Evolutionary conservation across 2,888 invertebrate genomes (phyloP).

Genomic region (Tuta absoluta): DNA sequence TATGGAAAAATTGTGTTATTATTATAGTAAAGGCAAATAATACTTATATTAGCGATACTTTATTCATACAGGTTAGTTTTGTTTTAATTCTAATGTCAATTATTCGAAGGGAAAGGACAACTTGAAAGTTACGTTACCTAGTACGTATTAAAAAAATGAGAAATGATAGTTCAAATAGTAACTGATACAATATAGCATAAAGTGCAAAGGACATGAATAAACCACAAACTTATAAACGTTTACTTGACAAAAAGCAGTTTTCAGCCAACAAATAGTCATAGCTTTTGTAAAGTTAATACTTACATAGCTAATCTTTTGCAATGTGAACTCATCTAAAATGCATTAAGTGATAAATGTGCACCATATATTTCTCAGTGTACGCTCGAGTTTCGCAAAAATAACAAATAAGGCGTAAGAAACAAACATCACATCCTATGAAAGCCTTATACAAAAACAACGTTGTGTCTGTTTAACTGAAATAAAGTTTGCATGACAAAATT

Average conservation of each 20-base stretch:
- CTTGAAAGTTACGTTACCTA: too few relatives aligned
- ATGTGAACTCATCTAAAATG: conserved; percentile 22
- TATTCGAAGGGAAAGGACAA: too few relatives aligned
- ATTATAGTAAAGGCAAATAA: not conserved
- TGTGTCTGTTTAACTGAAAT: too few relatives aligned
- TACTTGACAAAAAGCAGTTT: conserved; percentile 16
- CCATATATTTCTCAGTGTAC: conserved; percentile 1
- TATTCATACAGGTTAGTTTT: not conserved
- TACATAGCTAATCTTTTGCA: conserved; percentile 12
- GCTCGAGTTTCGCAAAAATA: not conserved
- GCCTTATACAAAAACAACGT: too few relatives aligned
- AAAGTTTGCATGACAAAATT: too few relatives aligned
- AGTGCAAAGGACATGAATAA: not conserved
- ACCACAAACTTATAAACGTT: conserved; percentile 4
- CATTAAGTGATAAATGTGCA: conserved; percentile 8
- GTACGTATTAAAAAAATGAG: too few relatives aligned
- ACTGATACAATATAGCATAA: not conserved
- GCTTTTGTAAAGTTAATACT: not conserved
- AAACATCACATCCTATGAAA: too few relatives aligned
- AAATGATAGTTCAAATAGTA: too few relatives aligned
- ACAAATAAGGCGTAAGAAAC: not conserved
- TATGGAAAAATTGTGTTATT: not conserved
- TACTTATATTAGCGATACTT: not conserved
- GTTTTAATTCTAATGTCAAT: too few relatives aligned
- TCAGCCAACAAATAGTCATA: conserved; percentile 5